Evolutionary conservation across 2,888 invertebrate genomes (phyloP), one percentile per base, ranked within the genome.

Genomic region (Ophioninae sp.): DNA sequence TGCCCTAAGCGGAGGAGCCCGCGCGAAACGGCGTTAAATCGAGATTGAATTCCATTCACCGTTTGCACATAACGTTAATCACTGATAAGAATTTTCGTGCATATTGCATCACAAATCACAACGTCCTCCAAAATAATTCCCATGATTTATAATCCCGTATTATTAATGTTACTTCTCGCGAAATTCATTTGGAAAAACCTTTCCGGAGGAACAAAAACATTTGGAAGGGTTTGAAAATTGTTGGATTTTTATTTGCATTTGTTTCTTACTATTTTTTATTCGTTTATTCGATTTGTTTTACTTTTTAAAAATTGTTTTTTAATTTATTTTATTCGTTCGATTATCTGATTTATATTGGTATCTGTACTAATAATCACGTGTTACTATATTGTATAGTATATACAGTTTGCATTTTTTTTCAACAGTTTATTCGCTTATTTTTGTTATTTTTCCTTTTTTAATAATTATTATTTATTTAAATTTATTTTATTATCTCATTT

Each of bases 21-120:
- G 50, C 50, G 50, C 21, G 56, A 74, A 64, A 73, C 56, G 23
- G 2, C 39, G 50, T 20, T 30, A 13, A 61, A 79, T 44, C 61
- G 74, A 68, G n/a, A 64, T 75, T 30, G 39, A 57, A 69, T 70
- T 80, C 62, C 41, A 69, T 80, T 75, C 64, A 50, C n/a, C 62
- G 56, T 64, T 30, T 50, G 50, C 50, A 59, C 20, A 56, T n/a
- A 50, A 21, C 69, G 57, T 37, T 61, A 80, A 57, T 75, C 68
- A 70, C 69, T 62, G 69, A 39, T 41, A 23, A 68, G 39, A 64
- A 44, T 68, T 80, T 75, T 57, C 62, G 30, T 70, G 7, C 44
- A 68, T 68, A 44, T 62, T 23, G 37, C 61, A 39, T 37, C 37
- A 30, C 23, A 39, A 59, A 59, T 21, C 21, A 59, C 59, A 59